A percentile compares a stretch with the other conserved stretches of the same genome.
These are phyloP conservation scores for Festucalex cinctus DNA, from an alignment of 2,113 vertebrate species.

Conservation along the genomic window DNA sequence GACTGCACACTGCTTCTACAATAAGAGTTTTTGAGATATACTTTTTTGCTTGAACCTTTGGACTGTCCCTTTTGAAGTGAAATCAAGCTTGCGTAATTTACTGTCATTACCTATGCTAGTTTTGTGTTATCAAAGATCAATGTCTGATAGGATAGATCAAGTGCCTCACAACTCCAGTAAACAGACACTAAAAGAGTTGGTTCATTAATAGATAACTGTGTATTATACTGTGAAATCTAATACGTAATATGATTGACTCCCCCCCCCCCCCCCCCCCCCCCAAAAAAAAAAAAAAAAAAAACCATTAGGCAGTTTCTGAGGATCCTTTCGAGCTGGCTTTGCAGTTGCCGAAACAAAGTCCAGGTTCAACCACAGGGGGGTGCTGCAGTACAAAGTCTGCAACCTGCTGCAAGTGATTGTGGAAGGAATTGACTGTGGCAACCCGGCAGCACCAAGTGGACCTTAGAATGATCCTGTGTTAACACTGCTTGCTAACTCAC, in stretches of 20 bases:
- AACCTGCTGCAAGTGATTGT: slow-evolving; percentile 70
- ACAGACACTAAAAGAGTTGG: neutral
- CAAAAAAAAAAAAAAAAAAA: no score
- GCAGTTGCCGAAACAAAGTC: slow-evolving; percentile 7
- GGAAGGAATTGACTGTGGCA: neutral
- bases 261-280: neutral
- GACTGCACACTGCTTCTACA: no score
- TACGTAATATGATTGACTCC: neutral
- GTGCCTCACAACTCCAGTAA: neutral
- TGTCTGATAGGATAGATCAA: neutral
- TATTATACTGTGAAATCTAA: neutral
- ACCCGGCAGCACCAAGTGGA: neutral
- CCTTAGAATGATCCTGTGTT: neutral
- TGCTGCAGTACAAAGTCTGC: slow-evolving; percentile 66
- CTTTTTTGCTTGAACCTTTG: slow-evolving; percentile 26
- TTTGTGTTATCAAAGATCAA: slow-evolving; percentile 20
- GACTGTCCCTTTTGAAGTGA: slow-evolving; percentile 15
- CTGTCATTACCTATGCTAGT: slow-evolving; percentile 11
- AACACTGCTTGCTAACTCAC: neutral
- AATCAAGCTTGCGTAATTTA: neutral
- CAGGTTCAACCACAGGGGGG: slow-evolving; percentile 42
- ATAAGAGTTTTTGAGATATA: neutral
- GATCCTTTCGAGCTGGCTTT: slow-evolving; percentile 79
- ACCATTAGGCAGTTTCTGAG: slow-evolving; percentile 49
- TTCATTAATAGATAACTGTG: neutral